Conservation (phyloP, 2,797 vertebrate species). For the Lateolabrax maculatus region DNA sequence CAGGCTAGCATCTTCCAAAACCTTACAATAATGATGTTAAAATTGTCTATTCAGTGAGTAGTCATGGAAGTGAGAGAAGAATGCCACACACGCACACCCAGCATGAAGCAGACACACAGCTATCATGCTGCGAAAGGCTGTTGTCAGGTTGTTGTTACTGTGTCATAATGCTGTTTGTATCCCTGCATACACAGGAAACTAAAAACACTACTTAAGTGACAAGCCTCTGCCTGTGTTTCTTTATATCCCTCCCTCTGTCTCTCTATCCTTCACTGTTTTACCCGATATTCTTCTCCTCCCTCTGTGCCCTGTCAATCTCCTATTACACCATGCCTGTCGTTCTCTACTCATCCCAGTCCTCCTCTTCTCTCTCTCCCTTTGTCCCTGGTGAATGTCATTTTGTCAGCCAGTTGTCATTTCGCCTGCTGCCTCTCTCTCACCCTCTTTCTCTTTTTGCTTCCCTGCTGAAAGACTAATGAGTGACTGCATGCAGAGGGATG, state of each 20-base stretch:
- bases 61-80: neutral
- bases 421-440: constrained; percentile 30
- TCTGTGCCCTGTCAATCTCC: constrained; percentile 56
- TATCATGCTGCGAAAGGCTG: constrained; percentile 59
- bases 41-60: constrained; percentile 23
- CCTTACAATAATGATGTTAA: constrained; percentile 25
- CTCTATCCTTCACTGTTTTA: constrained; percentile 38
- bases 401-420: constrained; percentile 73
- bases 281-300: constrained; percentile 41
- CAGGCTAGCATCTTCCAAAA: constrained; percentile 9
- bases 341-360: constrained; percentile 56
- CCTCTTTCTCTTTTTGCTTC: constrained; percentile 31
- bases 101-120: constrained; percentile 41
- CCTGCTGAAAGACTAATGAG: constrained; percentile 64
- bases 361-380: constrained; percentile 39
- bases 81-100: constrained; percentile 6
- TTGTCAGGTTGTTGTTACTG: constrained; percentile 57
- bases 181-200: constrained; percentile 58
- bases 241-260: constrained; percentile 21
- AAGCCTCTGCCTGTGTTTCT: constrained; percentile 45
- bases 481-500: constrained; percentile 36
- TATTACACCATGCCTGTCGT: constrained; percentile 57
- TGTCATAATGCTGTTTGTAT: constrained; percentile 56
- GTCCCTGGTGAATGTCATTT: constrained; percentile 68
- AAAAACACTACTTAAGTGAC: constrained; percentile 62